These are phyloP conservation scores for Macquaria ambigua DNA, from an alignment of 2,113 vertebrate species.

Conservation along the genomic window DNA sequence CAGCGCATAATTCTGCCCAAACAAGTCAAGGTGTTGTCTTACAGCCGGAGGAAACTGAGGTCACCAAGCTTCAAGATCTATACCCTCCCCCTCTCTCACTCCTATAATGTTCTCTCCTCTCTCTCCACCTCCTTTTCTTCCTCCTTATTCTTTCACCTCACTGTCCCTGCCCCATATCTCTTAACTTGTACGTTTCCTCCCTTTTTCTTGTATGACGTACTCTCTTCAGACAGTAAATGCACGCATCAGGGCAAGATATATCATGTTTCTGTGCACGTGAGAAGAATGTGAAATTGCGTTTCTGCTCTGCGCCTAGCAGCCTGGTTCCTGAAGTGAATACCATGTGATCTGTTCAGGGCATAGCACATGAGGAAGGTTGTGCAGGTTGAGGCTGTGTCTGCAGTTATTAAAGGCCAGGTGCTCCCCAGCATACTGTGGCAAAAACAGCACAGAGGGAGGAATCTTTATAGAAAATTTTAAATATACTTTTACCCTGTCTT, in stretches of 20 bases:
- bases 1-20: constrained; percentile 14
- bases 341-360: constrained; percentile 9
- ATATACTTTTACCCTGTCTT: not conserved
- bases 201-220: not conserved
- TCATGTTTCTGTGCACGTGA: not conserved
- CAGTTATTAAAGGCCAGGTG: constrained; percentile 31
- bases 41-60: constrained; percentile 44
- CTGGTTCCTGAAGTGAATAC: constrained; percentile 9
- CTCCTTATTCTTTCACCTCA: constrained; percentile 5
- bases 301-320: not conserved
- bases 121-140: not conserved
- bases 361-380: not conserved
- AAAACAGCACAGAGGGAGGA: not conserved
- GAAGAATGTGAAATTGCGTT: not conserved
- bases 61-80: constrained; percentile 15
- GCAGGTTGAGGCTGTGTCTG: constrained; percentile 11
- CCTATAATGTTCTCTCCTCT: not conserved
- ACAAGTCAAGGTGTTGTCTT: constrained; percentile 57
- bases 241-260: constrained; percentile 12
- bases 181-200: not conserved
- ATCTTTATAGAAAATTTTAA: not conserved
- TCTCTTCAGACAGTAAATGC: constrained; percentile 18
- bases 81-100: not conserved
- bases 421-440: not conserved
- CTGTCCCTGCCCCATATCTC: not conserved